phyloP scores from a whole-genome alignment of 2,113 vertebrate genomes.

The Taurulus bubalis region DNA sequence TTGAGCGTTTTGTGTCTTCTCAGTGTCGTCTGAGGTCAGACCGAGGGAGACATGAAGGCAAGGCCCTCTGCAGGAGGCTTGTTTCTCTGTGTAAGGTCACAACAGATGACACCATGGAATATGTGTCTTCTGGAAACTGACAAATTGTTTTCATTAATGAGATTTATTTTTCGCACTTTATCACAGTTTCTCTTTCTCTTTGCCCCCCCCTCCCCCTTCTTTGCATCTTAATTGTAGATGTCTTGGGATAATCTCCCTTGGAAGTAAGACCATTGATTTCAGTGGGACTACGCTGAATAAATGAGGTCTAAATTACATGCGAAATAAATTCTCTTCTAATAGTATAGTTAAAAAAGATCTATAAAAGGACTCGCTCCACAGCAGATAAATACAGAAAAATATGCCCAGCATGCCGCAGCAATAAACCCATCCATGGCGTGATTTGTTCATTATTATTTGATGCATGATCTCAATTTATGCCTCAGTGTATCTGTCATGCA shows the following conservation, averaged over 20 bases:
- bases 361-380: neutral
- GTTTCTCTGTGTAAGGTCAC: neutral
- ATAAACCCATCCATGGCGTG: neutral
- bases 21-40: neutral
- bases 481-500: conserved; percentile 38
- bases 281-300: conserved; percentile 31
- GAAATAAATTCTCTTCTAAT: conserved; percentile 20
- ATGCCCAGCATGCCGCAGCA: neutral
- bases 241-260: conserved; percentile 13
- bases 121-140: neutral
- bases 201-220: neutral
- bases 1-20: neutral
- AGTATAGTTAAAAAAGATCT: conserved; percentile 4
- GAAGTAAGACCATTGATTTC: conserved; percentile 45
- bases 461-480: conserved; percentile 51
- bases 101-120: neutral
- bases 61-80: neutral
- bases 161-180: neutral
- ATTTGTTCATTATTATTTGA: conserved; percentile 61
- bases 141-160: conserved; percentile 17
- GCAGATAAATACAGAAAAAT: neutral
- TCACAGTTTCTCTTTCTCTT: conserved; percentile 1
- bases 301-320: conserved; percentile 3
- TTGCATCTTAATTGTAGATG: conserved; percentile 17
- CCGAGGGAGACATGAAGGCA: neutral